Percentiles rank a stretch among this genome's conserved stretches.
Conservation (phyloP, 2,113 vertebrate genomes). For the Oryctolagus cuniculus region DNA sequence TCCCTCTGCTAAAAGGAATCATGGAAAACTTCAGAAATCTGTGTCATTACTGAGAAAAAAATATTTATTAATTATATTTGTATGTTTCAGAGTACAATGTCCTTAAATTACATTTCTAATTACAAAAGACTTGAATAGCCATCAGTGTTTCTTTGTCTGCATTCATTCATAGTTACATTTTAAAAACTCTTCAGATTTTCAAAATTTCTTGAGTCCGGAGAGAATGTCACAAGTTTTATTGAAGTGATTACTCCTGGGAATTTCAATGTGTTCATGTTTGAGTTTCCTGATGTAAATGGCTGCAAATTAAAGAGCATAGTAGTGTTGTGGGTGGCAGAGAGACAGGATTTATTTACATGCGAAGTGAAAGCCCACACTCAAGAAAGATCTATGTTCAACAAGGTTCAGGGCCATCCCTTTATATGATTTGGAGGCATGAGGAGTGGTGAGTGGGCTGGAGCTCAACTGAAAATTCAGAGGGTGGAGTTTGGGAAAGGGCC, state of each 20-base stretch:
- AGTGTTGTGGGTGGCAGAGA: not conserved
- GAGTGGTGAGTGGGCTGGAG: no score
- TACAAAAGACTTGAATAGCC: constrained; percentile 25
- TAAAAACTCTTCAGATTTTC: not conserved
- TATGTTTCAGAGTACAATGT: not conserved
- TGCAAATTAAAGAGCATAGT: constrained; percentile 12
- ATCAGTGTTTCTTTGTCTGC: not conserved
- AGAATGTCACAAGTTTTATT: constrained; percentile 5
- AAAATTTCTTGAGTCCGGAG: not conserved
- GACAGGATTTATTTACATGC: no score
- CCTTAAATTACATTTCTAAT: constrained; percentile 12
- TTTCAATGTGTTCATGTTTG: constrained; percentile 24
- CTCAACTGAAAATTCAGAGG: no score
- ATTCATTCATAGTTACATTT: not conserved
- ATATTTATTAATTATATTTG: not conserved
- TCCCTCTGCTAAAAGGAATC: not conserved
- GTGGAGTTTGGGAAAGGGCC: no score
- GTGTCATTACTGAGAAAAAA: not conserved
- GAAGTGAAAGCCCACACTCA: no score
- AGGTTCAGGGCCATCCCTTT: no score
- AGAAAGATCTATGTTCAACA: no score
- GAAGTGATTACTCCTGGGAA: not conserved
- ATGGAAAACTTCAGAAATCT: no score
- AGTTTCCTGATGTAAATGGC: not conserved
- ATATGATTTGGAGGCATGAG: no score